Conservation (phyloP, 2,113 vertebrate species). For the Charadrius vociferus region DNA sequence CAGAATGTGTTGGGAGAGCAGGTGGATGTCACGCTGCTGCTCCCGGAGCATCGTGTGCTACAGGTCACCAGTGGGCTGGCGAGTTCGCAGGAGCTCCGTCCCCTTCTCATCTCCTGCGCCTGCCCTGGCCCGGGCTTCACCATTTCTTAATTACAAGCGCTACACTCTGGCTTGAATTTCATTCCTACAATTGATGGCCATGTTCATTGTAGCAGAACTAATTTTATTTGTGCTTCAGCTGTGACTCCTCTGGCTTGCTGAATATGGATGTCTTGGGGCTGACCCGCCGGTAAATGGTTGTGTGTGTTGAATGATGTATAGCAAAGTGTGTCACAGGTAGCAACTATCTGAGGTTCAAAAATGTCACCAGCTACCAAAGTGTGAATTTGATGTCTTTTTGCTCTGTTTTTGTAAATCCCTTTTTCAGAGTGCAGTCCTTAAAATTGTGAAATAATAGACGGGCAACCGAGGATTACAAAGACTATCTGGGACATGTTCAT, state of each 20-base stretch:
- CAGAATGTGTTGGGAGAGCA: not conserved
- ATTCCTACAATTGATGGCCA: not conserved
- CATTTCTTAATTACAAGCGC: not conserved
- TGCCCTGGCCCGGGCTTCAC: not conserved
- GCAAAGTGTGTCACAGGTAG: not conserved
- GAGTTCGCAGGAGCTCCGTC: not conserved
- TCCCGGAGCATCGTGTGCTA: not conserved
- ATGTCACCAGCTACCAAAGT: not conserved
- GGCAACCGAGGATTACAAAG: not conserved
- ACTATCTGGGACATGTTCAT: not conserved
- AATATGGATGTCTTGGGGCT: not conserved
- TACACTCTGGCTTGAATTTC: not conserved
- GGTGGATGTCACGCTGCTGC: not conserved
- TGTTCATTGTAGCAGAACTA: not conserved
- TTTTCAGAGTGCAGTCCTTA: not conserved
- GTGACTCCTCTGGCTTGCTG: not conserved
- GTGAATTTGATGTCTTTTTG: not conserved
- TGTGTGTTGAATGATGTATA: not conserved
- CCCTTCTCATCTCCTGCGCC: not conserved
- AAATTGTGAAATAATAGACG: slow-evolving; percentile 9
- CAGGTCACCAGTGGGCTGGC: not conserved
- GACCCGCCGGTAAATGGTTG: not conserved
- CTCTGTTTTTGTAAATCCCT: not conserved
- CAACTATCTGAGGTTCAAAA: not conserved
- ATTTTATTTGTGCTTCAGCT: not conserved